These are phyloP conservation scores for Neolamprologus variostigma DNA, from an alignment of 2,113 vertebrate genomes.

Conservation along the genomic window DNA sequence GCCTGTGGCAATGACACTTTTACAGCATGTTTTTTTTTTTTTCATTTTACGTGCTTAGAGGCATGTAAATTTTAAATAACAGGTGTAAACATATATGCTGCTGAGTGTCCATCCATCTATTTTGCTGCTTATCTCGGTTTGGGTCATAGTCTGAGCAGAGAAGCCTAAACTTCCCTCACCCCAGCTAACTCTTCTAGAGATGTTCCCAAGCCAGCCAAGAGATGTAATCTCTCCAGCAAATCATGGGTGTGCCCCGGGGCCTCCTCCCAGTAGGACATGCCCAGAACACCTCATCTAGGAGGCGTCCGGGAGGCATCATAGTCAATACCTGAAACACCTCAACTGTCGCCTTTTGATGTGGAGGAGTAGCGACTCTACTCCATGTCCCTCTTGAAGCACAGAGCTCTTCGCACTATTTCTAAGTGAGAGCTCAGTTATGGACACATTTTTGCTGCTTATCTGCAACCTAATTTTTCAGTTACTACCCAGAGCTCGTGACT, in stretches of 20 bases:
- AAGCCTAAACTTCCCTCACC: not conserved
- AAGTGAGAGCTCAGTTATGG: not conserved
- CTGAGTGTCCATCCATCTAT: not conserved
- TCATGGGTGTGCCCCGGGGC: not conserved
- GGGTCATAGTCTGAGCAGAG: not conserved
- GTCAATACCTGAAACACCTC: not conserved
- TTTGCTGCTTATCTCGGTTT: not conserved
- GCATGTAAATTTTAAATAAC: not conserved
- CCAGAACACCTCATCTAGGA: not conserved
- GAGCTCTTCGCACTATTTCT: not conserved
- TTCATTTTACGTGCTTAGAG: not conserved
- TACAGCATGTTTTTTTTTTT: conserved; percentile 1
- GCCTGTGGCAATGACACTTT: conserved; percentile 38
- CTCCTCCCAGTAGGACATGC: not conserved
- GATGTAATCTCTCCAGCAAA: not conserved
- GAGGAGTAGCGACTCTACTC: not conserved
- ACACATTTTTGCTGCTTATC: not conserved
- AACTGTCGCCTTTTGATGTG: not conserved
- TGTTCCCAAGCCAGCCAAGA: not conserved
- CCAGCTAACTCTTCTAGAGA: not conserved
- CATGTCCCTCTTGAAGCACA: not conserved
- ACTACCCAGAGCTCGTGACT: not conserved
- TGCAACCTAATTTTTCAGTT: not conserved
- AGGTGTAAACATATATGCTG: not conserved
- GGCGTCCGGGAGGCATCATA: not conserved